Base-by-base conservation (phyloP, 2,888 invertebrate species). In the Drosophila limbata region DNA sequence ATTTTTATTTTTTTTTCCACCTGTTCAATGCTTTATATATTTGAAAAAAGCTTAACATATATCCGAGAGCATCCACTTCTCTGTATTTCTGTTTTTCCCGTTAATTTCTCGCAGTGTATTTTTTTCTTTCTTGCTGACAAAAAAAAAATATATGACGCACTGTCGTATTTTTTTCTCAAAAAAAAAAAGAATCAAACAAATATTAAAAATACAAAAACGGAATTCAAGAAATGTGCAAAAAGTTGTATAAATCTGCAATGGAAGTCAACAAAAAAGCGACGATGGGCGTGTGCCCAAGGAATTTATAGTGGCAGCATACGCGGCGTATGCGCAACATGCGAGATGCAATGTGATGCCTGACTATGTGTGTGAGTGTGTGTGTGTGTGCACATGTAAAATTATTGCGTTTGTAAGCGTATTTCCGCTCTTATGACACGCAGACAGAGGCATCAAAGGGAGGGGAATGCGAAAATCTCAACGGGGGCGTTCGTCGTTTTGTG, bases 371-470 rank as follows among this genome's bases (percentile, higher is more conserved):
- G 8, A 19, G 39, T 66, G 37, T 44, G 25, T 44, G 21, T 33
- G 0, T 63, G 3, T 45, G n/a, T 21, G 33, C 50, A 71, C 44
- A 69, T 72, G 77, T 61, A 77, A 70, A 81, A 81, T 73, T 80
- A 79, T 79, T 70, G 73, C 79, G 65, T 77, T 77, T 77, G 79
- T 79, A 81, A 81, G 81, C 77, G 70, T 73, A 79, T 73, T 81
- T 81, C 68, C 73, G 73, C 45, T 73, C 70, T 70, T 79, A 79
- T 80, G 78, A 80, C 78, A 78, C 35, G 50, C 64, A 59, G 62
- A 57, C 77, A 19, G 39, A 2, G 33, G 3, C 11, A 10, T 13
- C 13, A n/a, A 25, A 25, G 25, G 45, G 15, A 13, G 33, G 55
- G 15, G 13, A 47, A 57, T 37, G 35, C 33, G 62, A 66, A 70